Conservation (phyloP, 2,113 vertebrate species). For the Sylvietta virens region DNA sequence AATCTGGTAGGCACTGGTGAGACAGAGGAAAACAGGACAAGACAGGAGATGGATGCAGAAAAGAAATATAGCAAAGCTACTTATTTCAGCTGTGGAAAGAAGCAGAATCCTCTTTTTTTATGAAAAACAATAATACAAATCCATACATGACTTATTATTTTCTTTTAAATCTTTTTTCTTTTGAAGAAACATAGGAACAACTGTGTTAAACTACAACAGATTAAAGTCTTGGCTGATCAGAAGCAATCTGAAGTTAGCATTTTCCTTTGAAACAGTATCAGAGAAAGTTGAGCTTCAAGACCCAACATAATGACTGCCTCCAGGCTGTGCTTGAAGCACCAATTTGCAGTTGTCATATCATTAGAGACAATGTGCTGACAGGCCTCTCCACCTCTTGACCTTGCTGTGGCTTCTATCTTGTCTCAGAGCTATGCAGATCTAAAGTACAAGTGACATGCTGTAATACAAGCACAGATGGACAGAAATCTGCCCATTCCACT, state of each 20-base stretch:
- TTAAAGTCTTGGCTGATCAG: constrained; percentile 20
- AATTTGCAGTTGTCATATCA: constrained; percentile 66
- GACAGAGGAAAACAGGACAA: not conserved
- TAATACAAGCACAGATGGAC: constrained; percentile 81
- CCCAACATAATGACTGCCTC: constrained; percentile 58
- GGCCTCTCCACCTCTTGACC: constrained; percentile 75
- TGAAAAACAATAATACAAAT: not conserved
- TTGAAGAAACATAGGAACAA: not conserved
- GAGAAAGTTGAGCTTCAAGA: constrained; percentile 47
- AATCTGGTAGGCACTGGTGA: constrained; percentile 90
- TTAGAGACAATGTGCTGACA: constrained; percentile 69
- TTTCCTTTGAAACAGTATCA: constrained; percentile 45
- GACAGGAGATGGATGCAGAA: not conserved
- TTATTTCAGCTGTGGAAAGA: not conserved
- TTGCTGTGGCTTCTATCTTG: constrained; percentile 64
- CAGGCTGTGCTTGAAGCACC: constrained; percentile 41
- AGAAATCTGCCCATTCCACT: constrained; percentile 78
- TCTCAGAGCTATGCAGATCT: constrained; percentile 72
- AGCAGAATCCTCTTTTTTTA: not conserved
- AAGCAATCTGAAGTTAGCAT: constrained; percentile 49
- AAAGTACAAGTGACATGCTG: constrained; percentile 76
- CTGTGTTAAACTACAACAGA: constrained; percentile 19
- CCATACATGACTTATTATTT: not conserved
- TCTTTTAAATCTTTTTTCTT: not conserved
- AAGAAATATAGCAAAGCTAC: not conserved